These are phyloP conservation scores for Tokudaia tokunoshimensis DNA, from an alignment of 2,797 vertebrate species.

Conservation along the genomic window DNA sequence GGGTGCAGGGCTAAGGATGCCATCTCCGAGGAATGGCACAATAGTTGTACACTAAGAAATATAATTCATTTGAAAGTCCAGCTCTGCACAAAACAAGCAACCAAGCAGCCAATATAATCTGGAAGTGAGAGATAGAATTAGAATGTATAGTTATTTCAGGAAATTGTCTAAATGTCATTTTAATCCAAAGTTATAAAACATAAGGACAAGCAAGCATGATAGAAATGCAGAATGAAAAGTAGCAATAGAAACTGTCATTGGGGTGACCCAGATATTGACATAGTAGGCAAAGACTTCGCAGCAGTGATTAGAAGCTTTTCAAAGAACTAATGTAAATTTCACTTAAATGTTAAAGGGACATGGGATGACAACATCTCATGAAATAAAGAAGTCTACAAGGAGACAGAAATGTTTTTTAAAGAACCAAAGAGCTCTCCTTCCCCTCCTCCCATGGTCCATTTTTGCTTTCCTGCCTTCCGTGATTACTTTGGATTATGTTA, in stretches of 20 bases:
- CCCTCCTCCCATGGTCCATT: neutral
- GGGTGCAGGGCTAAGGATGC: neutral
- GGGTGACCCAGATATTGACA: neutral
- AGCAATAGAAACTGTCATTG: neutral
- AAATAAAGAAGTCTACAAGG: neutral
- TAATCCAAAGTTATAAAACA: constrained; percentile 24
- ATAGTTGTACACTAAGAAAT: constrained; percentile 1
- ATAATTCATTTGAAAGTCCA: neutral
- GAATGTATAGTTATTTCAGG: constrained; percentile 40
- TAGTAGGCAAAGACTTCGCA: neutral
- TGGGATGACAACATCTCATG: neutral
- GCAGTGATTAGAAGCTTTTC: constrained; percentile 2
- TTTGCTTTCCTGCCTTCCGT: neutral
- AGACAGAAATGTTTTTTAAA: neutral
- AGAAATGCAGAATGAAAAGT: neutral
- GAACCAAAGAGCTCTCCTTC: neutral
- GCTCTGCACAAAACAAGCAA: neutral
- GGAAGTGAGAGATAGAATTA: neutral
- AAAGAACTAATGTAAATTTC: constrained; percentile 17
- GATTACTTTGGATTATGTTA: neutral
- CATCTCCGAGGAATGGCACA: neutral
- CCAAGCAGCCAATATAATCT: neutral
- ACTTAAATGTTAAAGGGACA: neutral
- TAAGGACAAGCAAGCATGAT: neutral
- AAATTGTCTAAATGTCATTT: constrained; percentile 37